phyloP scores from a whole-genome alignment of 2,888 invertebrate genomes.

The Griposia aprilina region DNA sequence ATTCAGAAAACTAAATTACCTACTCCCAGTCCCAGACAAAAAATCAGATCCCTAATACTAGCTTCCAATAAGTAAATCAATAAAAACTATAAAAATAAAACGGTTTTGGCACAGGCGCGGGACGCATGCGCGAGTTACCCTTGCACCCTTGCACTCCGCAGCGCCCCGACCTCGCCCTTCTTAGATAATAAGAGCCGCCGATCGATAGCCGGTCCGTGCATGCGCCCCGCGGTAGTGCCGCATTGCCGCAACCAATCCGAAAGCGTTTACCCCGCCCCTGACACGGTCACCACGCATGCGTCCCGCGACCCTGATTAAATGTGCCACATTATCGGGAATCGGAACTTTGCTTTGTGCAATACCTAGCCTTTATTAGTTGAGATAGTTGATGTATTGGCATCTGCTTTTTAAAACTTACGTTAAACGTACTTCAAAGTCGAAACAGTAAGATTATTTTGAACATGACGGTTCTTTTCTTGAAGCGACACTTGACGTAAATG shows the following conservation, averaged over 20 bases:
- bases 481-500: neutral
- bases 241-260: neutral
- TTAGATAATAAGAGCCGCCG: neutral
- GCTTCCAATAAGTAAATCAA: constrained; percentile 11
- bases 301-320: constrained; percentile 6
- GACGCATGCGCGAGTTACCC: constrained; percentile 17
- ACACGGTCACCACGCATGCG: constrained; percentile 17
- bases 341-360: neutral
- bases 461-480: neutral
- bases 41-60: neutral
- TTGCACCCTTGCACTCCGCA: neutral
- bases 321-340: constrained; percentile 2
- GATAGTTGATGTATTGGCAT: neutral
- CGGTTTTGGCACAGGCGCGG: neutral
- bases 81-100: neutral
- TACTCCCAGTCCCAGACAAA: neutral
- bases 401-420: neutral
- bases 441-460: neutral
- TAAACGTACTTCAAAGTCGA: neutral
- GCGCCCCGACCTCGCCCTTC: neutral
- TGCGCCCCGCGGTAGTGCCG: constrained; percentile 28
- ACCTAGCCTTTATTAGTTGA: neutral
- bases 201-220: constrained; percentile 45
- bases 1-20: neutral
- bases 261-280: constrained; percentile 16